Evolutionary conservation across 2,888 invertebrate species (phyloP).

Genomic region (Branchellion lobata): DNA sequence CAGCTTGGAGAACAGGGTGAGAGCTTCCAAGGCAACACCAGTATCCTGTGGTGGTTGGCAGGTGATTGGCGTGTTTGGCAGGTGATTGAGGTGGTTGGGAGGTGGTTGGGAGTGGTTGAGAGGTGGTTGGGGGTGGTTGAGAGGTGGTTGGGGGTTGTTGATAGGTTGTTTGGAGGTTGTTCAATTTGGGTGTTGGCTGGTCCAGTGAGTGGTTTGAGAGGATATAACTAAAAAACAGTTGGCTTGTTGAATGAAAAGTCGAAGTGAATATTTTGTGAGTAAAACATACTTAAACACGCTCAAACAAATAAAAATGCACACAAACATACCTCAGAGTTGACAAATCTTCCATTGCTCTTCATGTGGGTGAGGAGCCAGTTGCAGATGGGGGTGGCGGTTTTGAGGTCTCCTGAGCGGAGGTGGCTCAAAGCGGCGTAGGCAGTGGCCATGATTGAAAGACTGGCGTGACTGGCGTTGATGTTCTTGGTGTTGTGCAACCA

Average conservation of each 20-base stretch:
- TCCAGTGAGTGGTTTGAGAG: no score
- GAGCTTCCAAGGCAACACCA: slow-evolving; percentile 2
- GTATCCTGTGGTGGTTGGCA: slow-evolving; percentile 11
- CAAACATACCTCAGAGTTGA: slow-evolving; percentile 48
- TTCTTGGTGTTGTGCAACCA: neutral
- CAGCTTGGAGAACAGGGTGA: slow-evolving; percentile 9
- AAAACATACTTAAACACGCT: no score
- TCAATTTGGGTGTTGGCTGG: no score
- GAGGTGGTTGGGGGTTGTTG: no score
- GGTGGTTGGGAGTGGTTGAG: no score
- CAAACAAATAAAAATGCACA: neutral
- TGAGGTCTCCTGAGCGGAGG: slow-evolving; percentile 26
- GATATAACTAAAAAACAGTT: no score
- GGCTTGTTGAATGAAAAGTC: no score
- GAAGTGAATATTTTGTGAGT: neutral
- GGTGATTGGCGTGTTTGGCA: no score
- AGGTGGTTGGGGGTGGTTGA: no score
- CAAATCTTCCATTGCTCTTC: slow-evolving; percentile 17
- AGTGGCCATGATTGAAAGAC: slow-evolving; percentile 14
- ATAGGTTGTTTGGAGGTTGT: no score
- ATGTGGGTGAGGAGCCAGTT: slow-evolving; percentile 29
- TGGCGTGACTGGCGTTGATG: neutral
- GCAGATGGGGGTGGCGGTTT: slow-evolving; percentile 12
- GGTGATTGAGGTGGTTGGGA: no score
- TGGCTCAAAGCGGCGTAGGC: slow-evolving; percentile 10